A percentile compares a stretch with the other conserved stretches of the same genome.
Conservation (phyloP, 2,797 vertebrate species). For the Eulemur coronatus region DNA sequence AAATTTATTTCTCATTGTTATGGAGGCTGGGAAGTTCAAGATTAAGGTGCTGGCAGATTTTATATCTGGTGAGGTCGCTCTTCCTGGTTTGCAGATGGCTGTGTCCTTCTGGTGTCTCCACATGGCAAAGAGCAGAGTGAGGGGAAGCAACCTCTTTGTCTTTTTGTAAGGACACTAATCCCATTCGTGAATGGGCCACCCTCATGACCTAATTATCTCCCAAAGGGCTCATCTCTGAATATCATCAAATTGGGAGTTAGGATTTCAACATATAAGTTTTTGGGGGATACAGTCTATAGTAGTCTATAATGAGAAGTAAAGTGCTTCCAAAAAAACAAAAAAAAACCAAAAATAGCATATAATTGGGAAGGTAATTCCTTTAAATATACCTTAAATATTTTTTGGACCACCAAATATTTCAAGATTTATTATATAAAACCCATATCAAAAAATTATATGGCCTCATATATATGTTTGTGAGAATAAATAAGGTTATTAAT, state of each 20-base stretch:
- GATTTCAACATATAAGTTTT: not conserved
- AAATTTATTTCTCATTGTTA: not conserved
- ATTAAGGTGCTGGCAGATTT: not conserved
- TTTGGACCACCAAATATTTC: not conserved
- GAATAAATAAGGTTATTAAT: not conserved
- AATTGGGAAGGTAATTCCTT: not conserved
- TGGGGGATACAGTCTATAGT: not conserved
- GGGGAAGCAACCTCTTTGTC: not conserved
- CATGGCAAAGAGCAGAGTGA: not conserved
- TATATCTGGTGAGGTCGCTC: not conserved
- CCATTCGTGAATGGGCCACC: no score
- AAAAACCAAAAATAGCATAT: not conserved
- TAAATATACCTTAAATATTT: not conserved
- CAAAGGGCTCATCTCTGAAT: not conserved
- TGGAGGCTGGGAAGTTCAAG: not conserved
- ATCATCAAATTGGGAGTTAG: not conserved
- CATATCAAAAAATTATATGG: not conserved
- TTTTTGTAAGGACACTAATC: not conserved
- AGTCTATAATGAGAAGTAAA: not conserved
- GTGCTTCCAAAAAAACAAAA: not conserved
- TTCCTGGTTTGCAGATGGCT: not conserved
- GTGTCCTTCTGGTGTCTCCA: not conserved
- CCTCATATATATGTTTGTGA: not conserved
- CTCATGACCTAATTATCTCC: not conserved
- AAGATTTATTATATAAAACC: not conserved